These are phyloP conservation scores for Pachyramphus minor DNA, from an alignment of 2,113 vertebrate species.

Conservation along the genomic window DNA sequence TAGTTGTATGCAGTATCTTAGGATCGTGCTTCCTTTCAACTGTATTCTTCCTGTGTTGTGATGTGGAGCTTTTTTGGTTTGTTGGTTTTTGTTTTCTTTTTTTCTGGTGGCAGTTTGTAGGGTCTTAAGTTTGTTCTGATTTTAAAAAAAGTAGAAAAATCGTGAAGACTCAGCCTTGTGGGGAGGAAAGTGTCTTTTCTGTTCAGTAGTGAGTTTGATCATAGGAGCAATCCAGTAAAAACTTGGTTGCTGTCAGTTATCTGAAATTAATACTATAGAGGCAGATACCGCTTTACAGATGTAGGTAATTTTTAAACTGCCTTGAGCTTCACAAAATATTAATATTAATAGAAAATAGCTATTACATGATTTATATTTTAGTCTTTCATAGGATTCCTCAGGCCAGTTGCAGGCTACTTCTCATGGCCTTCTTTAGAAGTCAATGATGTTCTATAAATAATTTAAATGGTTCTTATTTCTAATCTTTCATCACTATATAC, in stretches of 20 bases:
- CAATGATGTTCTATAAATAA: not conserved
- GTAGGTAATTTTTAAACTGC: not conserved
- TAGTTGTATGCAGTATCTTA: not conserved
- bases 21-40: not conserved
- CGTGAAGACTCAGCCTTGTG: not conserved
- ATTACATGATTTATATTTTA: not conserved
- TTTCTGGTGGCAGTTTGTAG: not conserved
- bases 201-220: not conserved
- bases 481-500: not conserved
- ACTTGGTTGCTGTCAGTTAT: not conserved
- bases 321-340: not conserved
- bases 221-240: not conserved
- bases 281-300: not conserved
- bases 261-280: not conserved
- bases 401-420: not conserved
- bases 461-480: not conserved
- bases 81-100: not conserved
- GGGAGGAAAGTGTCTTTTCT: not conserved
- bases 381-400: not conserved
- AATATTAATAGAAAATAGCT: not conserved
- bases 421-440: not conserved
- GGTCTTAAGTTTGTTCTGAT: not conserved
- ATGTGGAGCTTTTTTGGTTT: not conserved
- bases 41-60: not conserved
- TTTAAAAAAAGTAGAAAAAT: not conserved